Conservation (phyloP, 2,113 vertebrate genomes). For the Rallus limicola region DNA sequence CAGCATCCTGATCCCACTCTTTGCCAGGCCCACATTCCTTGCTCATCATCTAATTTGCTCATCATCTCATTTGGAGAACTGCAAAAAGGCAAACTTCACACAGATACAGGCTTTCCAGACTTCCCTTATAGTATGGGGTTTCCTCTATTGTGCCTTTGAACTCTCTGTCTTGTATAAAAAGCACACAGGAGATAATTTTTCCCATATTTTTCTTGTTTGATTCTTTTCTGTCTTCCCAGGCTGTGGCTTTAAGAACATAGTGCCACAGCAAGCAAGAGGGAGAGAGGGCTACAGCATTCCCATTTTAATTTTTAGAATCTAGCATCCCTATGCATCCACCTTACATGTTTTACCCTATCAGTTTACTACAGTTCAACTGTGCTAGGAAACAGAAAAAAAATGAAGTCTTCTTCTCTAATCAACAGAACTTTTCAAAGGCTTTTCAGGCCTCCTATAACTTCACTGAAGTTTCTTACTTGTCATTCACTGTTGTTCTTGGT, state of each 20-base stretch:
- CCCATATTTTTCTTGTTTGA: conserved; percentile 13
- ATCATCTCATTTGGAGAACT: background rate
- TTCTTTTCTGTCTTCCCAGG: conserved; percentile 11
- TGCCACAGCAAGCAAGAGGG: background rate
- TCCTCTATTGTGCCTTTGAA: conserved; percentile 25
- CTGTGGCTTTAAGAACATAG: background rate
- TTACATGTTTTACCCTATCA: background rate
- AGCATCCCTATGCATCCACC: background rate
- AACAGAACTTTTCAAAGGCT: background rate
- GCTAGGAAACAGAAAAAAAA: background rate
- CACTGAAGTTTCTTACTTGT: background rate
- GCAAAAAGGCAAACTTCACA: background rate
- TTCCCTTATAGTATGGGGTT: background rate
- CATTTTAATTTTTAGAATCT: background rate
- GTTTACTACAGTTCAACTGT: background rate
- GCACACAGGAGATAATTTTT: conserved; percentile 21
- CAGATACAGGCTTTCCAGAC: background rate
- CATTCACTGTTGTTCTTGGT: background rate
- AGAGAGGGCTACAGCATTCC: background rate
- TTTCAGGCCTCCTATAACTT: background rate
- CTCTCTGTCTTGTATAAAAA: background rate
- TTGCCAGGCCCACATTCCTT: too few species aligned
- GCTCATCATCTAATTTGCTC: background rate
- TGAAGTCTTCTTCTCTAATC: background rate
- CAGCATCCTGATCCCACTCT: too few species aligned